These are phyloP conservation scores for Neosilurus hyrtlii DNA, from an alignment of 2,797 vertebrate genomes.

Conservation along the genomic window DNA sequence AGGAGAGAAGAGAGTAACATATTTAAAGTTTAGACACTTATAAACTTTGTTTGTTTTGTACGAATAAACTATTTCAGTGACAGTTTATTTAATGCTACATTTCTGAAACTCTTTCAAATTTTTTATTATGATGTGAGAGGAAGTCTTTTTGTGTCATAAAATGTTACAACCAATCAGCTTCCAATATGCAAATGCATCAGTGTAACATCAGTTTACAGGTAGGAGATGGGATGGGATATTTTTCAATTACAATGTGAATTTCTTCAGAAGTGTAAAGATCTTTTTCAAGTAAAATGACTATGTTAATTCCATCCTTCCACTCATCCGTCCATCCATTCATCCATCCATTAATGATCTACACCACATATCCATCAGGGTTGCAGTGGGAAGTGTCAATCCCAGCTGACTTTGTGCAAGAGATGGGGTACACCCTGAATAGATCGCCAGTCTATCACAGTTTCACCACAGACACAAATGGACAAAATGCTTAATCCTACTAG, in stretches of 20 bases:
- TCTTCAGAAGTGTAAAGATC: not conserved
- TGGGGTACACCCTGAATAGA: too few relatives aligned
- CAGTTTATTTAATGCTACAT: not conserved
- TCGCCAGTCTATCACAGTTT: too few relatives aligned
- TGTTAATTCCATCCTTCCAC: not conserved
- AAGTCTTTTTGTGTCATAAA: not conserved
- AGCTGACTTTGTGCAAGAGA: too few relatives aligned
- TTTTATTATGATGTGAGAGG: not conserved
- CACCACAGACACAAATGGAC: too few relatives aligned
- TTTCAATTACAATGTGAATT: not conserved
- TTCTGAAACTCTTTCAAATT: not conserved
- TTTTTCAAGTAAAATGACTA: not conserved
- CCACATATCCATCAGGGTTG: too few relatives aligned
- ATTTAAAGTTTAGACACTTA: not conserved
- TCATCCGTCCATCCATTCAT: too few relatives aligned
- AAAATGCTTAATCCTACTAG: too few relatives aligned
- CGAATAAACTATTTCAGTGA: not conserved
- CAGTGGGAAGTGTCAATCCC: too few relatives aligned
- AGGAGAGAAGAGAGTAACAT: not conserved
- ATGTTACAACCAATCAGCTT: not conserved
- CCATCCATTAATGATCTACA: too few relatives aligned
- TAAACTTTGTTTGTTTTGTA: not conserved
- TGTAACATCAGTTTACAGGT: not conserved
- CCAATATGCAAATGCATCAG: not conserved
- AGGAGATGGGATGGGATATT: not conserved